Evolutionary conservation across 1,140 invertebrate species (phyloP).

Genomic region (Drosophila lacertosa): DNA sequence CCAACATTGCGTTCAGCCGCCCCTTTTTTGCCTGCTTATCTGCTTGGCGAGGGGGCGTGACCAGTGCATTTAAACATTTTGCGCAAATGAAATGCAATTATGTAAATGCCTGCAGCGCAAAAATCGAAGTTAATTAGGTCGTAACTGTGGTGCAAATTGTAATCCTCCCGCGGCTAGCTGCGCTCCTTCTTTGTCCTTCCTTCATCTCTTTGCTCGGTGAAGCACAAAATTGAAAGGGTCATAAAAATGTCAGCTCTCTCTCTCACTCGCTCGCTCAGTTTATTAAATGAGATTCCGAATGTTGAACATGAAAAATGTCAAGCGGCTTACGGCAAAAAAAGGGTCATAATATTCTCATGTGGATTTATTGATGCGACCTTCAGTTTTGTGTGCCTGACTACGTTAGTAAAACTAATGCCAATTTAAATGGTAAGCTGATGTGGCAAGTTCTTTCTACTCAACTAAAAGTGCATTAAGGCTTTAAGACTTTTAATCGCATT

Average conservation of each 20-base stretch:
- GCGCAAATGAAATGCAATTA: slow-evolving; percentile 73
- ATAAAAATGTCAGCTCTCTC: slow-evolving; percentile 53
- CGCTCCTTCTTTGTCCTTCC: too few relatives aligned
- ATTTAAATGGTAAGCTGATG: slow-evolving; percentile 8
- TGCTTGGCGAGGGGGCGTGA: slow-evolving; percentile 43
- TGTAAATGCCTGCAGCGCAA: slow-evolving; percentile 70
- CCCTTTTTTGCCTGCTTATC: slow-evolving; percentile 43
- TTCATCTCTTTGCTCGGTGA: slow-evolving; percentile 35
- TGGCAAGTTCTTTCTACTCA: neutral
- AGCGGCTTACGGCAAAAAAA: slow-evolving; percentile 13
- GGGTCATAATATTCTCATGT: slow-evolving; percentile 24
- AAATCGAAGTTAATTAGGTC: slow-evolving; percentile 81
- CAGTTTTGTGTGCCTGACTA: neutral
- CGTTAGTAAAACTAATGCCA: slow-evolving; percentile 10
- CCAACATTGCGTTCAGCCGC: slow-evolving; percentile 22
- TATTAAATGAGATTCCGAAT: slow-evolving; percentile 45
- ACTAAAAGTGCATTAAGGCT: neutral
- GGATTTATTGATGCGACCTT: slow-evolving; percentile 38
- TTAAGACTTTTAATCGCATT: neutral
- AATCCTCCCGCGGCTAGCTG: slow-evolving; percentile 17
- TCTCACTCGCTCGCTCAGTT: slow-evolving; percentile 1
- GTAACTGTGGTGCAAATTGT: slow-evolving; percentile 71
- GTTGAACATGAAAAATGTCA: slow-evolving; percentile 37
- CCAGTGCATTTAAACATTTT: slow-evolving; percentile 61
- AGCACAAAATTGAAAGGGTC: slow-evolving; percentile 54